phyloP scores from a whole-genome alignment of 2,113 vertebrate genomes.

The Gobius niger region DNA sequence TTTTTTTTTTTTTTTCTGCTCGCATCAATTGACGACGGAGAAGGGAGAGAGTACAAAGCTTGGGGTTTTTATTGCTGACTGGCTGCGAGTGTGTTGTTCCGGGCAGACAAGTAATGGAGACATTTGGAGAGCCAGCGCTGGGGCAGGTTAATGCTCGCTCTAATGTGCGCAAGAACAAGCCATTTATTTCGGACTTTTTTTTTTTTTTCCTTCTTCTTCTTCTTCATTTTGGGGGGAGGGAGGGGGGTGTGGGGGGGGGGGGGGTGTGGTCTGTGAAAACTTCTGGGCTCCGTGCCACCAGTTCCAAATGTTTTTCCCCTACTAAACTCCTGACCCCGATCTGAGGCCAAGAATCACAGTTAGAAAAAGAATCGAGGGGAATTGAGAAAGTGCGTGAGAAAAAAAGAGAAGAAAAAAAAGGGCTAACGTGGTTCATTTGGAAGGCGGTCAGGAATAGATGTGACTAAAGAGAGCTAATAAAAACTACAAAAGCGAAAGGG shows the following conservation, averaged over 20 bases:
- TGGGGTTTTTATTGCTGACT: constrained; percentile 56
- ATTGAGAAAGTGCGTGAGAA: constrained; percentile 35
- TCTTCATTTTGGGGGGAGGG: background rate
- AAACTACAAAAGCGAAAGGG: constrained; percentile 16
- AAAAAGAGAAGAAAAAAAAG: background rate
- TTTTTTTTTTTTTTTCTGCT: constrained; percentile 47
- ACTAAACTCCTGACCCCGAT: constrained; percentile 80
- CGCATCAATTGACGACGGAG: constrained; percentile 45
- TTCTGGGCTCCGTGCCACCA: constrained; percentile 71
- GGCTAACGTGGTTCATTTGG: constrained; percentile 35
- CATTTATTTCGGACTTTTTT: constrained; percentile 46
- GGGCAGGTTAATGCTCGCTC: constrained; percentile 73
- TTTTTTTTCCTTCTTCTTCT: constrained; percentile 32
- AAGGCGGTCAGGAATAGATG: constrained; percentile 35
- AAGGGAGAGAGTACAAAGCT: constrained; percentile 20
- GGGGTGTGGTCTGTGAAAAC: constrained; percentile 23
- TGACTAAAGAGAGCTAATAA: constrained; percentile 20
- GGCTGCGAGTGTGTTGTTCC: constrained; percentile 62
- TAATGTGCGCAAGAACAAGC: constrained; percentile 70
- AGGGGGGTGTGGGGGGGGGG: too few species aligned
- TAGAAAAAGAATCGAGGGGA: constrained; percentile 24
- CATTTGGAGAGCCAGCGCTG: constrained; percentile 63
- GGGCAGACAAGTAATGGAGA: constrained; percentile 65
- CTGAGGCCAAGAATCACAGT: constrained; percentile 70
- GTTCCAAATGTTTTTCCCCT: constrained; percentile 77